Base-by-base conservation (phyloP, 2,888 invertebrate genomes). In the Eulithis prunata region DNA sequence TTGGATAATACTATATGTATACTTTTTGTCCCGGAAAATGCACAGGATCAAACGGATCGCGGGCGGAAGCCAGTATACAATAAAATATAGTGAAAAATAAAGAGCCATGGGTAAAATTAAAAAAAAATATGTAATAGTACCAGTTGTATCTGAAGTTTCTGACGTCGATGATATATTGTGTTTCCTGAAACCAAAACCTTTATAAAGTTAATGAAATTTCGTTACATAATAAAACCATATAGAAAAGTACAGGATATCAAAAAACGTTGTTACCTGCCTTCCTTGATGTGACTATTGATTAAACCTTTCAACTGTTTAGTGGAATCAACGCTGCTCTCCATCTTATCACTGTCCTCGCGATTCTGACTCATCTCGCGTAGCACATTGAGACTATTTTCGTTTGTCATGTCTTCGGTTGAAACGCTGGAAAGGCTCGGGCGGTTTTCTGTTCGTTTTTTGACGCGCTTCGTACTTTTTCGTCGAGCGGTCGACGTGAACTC, bases 261-360 rank as follows among this genome's bases (percentile, higher is more conserved):
- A 8, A 49, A 53, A 54, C 41, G 58, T 63, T 65, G 66, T 76
- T 73, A 89, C 91, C 90, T 86, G 79, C 82, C 79, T 78, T 89
- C 86, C 80, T 86, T 87, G 71, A 95, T 94, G 81, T 94, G 94
- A 71, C 88, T 87, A 73, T 95, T 95, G 53, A 94, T 90, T 53
- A 94, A 77, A 2, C 94, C 94, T 78, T 95, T 95, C 71, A 89
- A 88, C 41, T 94, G 82, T 75, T 95, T 95, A 1, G 87, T 87
- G n/a, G 94, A 91, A 68, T 94, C 94, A 0, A 78, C 68, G 63
- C 82, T 82, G 69, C 79, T 82, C 49, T 84, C 83, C 46, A 77
- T 75, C 54, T 79, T 82, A 12, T 83, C 84, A 10, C 66, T 70
- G 46, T 72, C 74, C 21, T 71, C 73, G 57, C 66, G 65, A 62